phyloP scores from a whole-genome alignment of 2,888 invertebrate genomes.

The Caenorhabditis parvicauda region DNA sequence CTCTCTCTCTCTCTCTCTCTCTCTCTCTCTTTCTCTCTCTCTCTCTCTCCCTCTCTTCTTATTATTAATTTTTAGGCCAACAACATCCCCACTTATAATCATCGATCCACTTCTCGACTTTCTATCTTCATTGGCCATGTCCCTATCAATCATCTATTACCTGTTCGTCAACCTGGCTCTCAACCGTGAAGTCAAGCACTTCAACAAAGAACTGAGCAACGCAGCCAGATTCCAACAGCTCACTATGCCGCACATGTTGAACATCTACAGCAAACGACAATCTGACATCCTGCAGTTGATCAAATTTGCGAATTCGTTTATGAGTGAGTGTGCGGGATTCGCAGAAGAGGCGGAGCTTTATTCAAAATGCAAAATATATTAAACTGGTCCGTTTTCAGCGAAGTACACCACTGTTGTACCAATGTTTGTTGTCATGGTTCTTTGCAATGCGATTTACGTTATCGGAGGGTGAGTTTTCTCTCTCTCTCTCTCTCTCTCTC shows the following conservation, averaged over 20 bases:
- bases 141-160: slow-evolving; percentile 17
- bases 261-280: slow-evolving; percentile 28
- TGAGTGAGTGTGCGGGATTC: no score
- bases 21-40: no score
- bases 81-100: slow-evolving; percentile 8
- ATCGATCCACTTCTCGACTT: slow-evolving; percentile 22
- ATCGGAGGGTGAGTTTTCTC: background rate
- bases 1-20: no score
- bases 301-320: slow-evolving; percentile 10
- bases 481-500: no score
- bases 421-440: slow-evolving; percentile 11
- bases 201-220: slow-evolving; percentile 26
- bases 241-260: slow-evolving; percentile 16
- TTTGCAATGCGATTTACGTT: slow-evolving; percentile 1
- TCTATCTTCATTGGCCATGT: slow-evolving; percentile 16
- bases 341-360: no score
- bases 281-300: slow-evolving; percentile 24
- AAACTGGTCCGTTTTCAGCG: background rate
- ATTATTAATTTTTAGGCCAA: no score
- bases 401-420: slow-evolving; percentile 16
- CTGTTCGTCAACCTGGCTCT: slow-evolving; percentile 16
- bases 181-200: slow-evolving; percentile 22
- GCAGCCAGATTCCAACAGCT: slow-evolving; percentile 24
- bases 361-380: background rate
- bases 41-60: no score